A percentile compares a stretch with the other conserved stretches of the same genome.
Evolutionary conservation across 1,140 invertebrate species (phyloP).

Genomic region (Ostrea denselamellosa): DNA sequence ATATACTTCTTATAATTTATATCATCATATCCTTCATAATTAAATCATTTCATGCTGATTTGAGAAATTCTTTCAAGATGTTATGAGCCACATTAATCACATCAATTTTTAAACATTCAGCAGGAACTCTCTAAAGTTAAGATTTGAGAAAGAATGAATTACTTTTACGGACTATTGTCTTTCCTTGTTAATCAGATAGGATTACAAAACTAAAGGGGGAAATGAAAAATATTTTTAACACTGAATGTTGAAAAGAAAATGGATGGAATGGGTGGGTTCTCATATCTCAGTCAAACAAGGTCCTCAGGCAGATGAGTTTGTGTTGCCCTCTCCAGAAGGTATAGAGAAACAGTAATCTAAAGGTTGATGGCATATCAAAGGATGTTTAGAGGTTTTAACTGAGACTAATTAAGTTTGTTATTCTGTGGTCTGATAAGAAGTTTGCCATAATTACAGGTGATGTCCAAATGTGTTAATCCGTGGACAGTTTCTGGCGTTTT

Average conservation of each 20-base stretch:
- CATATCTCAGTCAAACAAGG: neutral
- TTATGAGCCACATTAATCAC: no score
- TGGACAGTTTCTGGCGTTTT: slow-evolving; percentile 8
- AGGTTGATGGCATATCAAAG: slow-evolving; percentile 22
- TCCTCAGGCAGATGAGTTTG: slow-evolving; percentile 12
- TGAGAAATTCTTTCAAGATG: no score
- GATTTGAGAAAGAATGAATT: no score
- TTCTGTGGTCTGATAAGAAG: slow-evolving; percentile 15
- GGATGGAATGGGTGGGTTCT: neutral
- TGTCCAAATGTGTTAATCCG: slow-evolving; percentile 31
- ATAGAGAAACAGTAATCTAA: slow-evolving; percentile 26
- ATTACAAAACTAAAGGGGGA: neutral
- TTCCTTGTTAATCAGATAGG: neutral
- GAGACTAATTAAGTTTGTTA: slow-evolving; percentile 36
- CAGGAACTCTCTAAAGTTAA: no score
- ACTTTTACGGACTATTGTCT: neutral
- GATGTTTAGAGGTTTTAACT: slow-evolving; percentile 12
- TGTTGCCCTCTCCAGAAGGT: neutral
- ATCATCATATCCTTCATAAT: no score
- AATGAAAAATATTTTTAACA: neutral
- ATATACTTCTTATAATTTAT: no score
- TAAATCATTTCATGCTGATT: no score
- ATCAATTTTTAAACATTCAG: no score
- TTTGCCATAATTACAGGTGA: slow-evolving; percentile 30
- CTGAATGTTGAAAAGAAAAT: neutral